Conservation (phyloP, 2,113 vertebrate species). For the Cyanoderma ruficeps region DNA sequence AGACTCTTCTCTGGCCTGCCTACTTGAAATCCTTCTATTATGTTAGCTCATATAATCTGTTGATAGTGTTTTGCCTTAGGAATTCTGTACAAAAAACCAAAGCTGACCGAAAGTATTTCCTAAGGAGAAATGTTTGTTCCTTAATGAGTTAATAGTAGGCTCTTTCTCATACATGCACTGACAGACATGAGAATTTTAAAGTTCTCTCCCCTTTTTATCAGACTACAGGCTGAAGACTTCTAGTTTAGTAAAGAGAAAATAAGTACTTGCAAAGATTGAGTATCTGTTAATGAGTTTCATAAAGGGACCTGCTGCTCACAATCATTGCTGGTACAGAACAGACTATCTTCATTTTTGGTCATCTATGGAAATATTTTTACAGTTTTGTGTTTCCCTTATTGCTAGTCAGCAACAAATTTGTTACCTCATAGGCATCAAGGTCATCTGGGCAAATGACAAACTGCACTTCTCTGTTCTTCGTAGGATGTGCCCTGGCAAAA, state of each 20-base stretch:
- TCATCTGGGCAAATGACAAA: slow-evolving; percentile 78
- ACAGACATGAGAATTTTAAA: not conserved
- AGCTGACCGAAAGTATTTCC: not conserved
- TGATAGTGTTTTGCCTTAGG: not conserved
- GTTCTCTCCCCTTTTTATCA: not conserved
- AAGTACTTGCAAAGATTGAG: not conserved
- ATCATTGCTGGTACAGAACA: not conserved
- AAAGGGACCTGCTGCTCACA: not conserved
- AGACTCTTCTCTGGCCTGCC: not conserved
- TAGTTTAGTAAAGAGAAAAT: not conserved
- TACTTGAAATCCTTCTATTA: not conserved
- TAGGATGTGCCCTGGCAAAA: slow-evolving; percentile 3
- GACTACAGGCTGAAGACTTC: not conserved
- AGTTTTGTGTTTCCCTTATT: not conserved
- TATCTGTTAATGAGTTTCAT: not conserved
- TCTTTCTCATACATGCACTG: not conserved
- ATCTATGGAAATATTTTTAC: not conserved
- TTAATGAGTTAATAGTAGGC: not conserved
- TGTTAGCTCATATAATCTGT: not conserved
- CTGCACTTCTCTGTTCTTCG: slow-evolving; percentile 46
- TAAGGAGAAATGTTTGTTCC: not conserved
- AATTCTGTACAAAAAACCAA: not conserved
- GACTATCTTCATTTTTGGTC: not conserved
- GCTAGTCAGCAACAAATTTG: not conserved
- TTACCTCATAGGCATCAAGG: slow-evolving; percentile 58